These are phyloP conservation scores for Streptopelia turtur DNA, from an alignment of 2,797 vertebrate genomes.

Conservation along the genomic window DNA sequence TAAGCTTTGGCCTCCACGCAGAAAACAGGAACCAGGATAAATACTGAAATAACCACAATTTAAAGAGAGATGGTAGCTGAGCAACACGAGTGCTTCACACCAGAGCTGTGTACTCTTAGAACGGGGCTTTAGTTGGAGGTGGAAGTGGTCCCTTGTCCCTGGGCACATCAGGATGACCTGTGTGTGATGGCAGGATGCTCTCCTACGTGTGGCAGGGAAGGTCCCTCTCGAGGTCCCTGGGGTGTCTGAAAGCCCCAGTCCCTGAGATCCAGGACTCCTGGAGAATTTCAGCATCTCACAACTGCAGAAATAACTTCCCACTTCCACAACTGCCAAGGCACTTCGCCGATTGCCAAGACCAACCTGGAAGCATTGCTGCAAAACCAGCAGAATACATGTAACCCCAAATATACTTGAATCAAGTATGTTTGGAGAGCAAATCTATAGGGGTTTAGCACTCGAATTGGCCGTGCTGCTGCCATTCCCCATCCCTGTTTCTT, in stretches of 20 bases:
- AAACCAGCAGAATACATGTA: neutral
- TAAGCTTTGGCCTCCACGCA: neutral
- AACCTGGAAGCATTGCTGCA: neutral
- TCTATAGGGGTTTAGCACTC: neutral
- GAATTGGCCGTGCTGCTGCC: fast-evolving
- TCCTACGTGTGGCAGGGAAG: no score
- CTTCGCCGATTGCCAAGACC: neutral
- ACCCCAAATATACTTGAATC: neutral
- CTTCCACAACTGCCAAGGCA: neutral
- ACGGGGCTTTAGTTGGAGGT: neutral
- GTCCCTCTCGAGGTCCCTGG: fast-evolving
- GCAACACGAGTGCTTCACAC: neutral
- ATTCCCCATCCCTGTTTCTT: neutral
- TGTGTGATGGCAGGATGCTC: fast-evolving
- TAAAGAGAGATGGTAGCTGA: neutral
- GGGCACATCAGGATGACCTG: neutral
- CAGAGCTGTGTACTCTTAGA: neutral
- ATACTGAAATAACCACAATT: neutral
- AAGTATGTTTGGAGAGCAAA: neutral
- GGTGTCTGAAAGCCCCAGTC: neutral
- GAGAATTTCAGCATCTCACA: neutral
- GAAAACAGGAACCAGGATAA: neutral
- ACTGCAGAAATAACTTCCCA: neutral
- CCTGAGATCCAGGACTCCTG: fast-evolving
- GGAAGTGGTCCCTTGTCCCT: neutral